phyloP scores from a whole-genome alignment of 2,888 invertebrate genomes.

The Ophioninae sp. region DNA sequence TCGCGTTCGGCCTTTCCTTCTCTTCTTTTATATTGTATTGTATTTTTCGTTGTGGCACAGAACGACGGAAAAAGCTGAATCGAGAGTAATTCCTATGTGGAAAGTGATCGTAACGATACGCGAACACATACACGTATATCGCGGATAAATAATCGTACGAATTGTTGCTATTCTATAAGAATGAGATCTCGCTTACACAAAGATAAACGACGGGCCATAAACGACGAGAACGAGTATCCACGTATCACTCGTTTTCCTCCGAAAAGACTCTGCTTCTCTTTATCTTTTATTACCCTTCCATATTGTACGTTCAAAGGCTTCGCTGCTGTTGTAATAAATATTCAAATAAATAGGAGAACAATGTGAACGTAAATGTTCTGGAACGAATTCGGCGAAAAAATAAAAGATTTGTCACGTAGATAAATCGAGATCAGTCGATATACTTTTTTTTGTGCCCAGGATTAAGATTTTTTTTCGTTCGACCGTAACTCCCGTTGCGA shows the following conservation, averaged over 20 bases:
- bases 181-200: slow-evolving; percentile 69
- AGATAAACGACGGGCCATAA: slow-evolving; percentile 61
- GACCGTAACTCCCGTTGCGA: background rate
- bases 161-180: slow-evolving; percentile 71
- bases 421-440: background rate
- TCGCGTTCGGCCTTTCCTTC: slow-evolving; percentile 23
- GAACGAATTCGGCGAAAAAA: background rate
- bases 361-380: slow-evolving; percentile 15
- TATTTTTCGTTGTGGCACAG: slow-evolving; percentile 35
- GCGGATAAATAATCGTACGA: slow-evolving; percentile 69
- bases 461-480: background rate
- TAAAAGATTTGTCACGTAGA: background rate
- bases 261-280: slow-evolving; percentile 46
- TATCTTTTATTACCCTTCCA: slow-evolving; percentile 46
- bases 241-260: slow-evolving; percentile 47
- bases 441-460: background rate
- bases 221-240: slow-evolving; percentile 48
- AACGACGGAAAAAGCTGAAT: slow-evolving; percentile 43
- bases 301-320: slow-evolving; percentile 59
- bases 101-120: slow-evolving; percentile 45
- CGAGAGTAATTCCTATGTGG: slow-evolving; percentile 47
- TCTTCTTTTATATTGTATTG: slow-evolving; percentile 48
- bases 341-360: slow-evolving; percentile 34
- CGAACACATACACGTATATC: slow-evolving; percentile 66
- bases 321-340: slow-evolving; percentile 55